A percentile compares a stretch with the other conserved stretches of the same genome.
Evolutionary conservation across 2,113 vertebrate species (phyloP).

Genomic region (Microcebus lehilahytsara): DNA sequence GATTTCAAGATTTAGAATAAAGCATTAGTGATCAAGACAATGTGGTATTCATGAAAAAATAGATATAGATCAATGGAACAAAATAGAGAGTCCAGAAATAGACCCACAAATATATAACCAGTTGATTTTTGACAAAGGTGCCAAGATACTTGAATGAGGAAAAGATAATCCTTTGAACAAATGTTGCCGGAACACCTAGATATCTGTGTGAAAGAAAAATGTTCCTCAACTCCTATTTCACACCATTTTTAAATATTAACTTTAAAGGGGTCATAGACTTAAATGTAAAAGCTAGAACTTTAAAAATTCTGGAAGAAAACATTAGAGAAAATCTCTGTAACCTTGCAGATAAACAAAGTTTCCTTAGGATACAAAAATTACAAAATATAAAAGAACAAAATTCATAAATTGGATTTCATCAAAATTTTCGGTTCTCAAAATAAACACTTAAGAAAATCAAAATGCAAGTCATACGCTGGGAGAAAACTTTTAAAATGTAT

Average conservation of each 20-base stretch:
- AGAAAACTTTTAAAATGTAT: neutral
- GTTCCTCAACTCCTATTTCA: neutral
- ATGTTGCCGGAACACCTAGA: neutral
- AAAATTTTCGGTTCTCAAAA: conserved; percentile 1
- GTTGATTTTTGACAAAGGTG: neutral
- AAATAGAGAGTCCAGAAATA: neutral
- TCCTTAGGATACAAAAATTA: neutral
- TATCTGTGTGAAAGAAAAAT: neutral
- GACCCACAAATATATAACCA: neutral
- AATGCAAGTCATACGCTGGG: neutral
- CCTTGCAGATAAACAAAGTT: neutral
- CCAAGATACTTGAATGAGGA: neutral
- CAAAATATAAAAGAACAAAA: neutral
- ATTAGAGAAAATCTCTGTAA: neutral
- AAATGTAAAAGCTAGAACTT: neutral
- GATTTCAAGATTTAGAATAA: neutral
- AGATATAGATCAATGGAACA: neutral
- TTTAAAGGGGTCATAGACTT: neutral
- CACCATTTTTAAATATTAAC: neutral
- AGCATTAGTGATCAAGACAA: neutral
- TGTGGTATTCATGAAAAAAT: neutral
- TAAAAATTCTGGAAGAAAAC: neutral
- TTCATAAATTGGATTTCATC: neutral
- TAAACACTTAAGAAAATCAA: conserved; percentile 24
- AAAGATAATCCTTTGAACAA: neutral